Percentiles rank a stretch among this genome's conserved stretches.
These are phyloP conservation scores for Drosophila longiperda DNA, from an alignment of 2,888 invertebrate species.

Conservation along the genomic window DNA sequence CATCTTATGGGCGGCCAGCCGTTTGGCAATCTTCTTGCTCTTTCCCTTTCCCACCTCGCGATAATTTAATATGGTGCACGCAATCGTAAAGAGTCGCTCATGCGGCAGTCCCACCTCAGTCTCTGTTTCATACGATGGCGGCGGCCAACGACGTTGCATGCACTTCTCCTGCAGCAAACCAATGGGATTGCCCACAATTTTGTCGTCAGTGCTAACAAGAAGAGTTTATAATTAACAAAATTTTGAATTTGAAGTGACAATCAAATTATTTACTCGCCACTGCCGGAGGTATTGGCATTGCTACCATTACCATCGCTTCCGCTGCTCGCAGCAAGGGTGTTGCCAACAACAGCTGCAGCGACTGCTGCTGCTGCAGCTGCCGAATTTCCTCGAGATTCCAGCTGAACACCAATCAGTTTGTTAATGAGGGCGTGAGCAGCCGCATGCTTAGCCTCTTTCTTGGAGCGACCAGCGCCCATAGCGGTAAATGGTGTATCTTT, in stretches of 20 bases:
- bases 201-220: constrained; percentile 88
- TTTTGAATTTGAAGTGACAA: not conserved
- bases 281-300: constrained; percentile 66
- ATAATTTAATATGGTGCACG: constrained; percentile 94
- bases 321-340: constrained; percentile 48
- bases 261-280: constrained; percentile 79
- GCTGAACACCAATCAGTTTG: constrained; percentile 91
- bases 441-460: constrained; percentile 98
- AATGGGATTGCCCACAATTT: constrained; percentile 96
- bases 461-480: constrained; percentile 96
- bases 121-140: constrained; percentile 95
- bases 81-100: constrained; percentile 96
- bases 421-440: constrained; percentile 96
- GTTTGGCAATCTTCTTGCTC: constrained; percentile 98
- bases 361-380: constrained; percentile 39
- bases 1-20: constrained; percentile 98
- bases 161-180: constrained; percentile 98
- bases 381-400: constrained; percentile 86
- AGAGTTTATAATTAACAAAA: not conserved
- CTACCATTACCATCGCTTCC: constrained; percentile 73
- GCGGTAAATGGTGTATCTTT: constrained; percentile 88
- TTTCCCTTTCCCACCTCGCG: constrained; percentile 95
- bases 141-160: constrained; percentile 98
- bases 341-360: constrained; percentile 35
- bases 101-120: constrained; percentile 91